Evolutionary conservation across 2,888 invertebrate species (phyloP).

Genomic region (Coremacera marginata): DNA sequence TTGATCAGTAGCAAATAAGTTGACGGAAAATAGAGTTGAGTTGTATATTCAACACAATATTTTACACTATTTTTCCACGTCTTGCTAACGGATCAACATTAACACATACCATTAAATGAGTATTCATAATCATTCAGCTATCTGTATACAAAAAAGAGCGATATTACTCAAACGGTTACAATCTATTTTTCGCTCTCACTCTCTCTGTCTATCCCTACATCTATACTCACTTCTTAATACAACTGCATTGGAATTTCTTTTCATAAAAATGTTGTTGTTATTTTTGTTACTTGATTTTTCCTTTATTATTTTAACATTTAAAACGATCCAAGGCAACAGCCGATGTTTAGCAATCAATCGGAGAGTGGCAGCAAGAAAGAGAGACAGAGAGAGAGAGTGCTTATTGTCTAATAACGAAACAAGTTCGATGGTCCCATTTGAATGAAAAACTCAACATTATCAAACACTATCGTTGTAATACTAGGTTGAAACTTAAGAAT

Average conservation of each 20-base stretch:
- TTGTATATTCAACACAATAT: too few relatives aligned
- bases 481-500: conserved; percentile 39
- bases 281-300: conserved; percentile 6
- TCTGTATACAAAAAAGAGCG: too few relatives aligned
- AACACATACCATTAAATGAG: too few relatives aligned
- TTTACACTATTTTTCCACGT: too few relatives aligned
- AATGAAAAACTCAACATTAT: conserved; percentile 13
- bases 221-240: neutral
- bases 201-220: neutral
- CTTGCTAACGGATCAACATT: too few relatives aligned
- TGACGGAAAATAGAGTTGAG: too few relatives aligned
- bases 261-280: conserved; percentile 58
- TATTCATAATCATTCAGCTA: too few relatives aligned
- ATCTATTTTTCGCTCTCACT: neutral
- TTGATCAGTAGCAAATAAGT: too few relatives aligned
- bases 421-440: conserved; percentile 43
- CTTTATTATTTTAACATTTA: conserved; percentile 60
- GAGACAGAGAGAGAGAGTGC: conserved; percentile 1
- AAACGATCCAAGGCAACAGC: conserved; percentile 40
- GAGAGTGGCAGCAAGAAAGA: neutral
- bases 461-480: neutral
- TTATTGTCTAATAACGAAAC: conserved; percentile 30
- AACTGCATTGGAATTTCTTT: conserved; percentile 61
- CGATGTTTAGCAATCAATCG: neutral
- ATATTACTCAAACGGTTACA: neutral